A percentile compares a stretch with the other conserved stretches of the same genome.
Evolutionary conservation across 2,888 invertebrate genomes (phyloP).

Genomic region (Drosophila multiciliata): DNA sequence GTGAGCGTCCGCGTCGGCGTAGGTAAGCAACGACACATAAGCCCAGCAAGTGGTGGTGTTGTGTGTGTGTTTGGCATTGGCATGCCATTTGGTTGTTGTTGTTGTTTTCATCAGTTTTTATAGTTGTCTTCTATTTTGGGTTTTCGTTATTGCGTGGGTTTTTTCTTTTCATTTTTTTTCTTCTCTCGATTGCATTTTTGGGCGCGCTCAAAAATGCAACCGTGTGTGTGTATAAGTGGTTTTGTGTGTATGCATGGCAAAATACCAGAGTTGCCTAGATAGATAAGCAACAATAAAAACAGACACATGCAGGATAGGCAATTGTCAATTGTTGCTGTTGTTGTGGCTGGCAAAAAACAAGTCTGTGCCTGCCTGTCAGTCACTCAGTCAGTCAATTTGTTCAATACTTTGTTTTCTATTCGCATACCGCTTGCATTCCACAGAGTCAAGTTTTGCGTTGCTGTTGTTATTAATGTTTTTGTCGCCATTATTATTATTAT

Average conservation of each 20-base stretch:
- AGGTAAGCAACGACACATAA: slow-evolving; percentile 53
- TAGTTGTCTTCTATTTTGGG: slow-evolving; percentile 77
- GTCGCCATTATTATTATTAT: slow-evolving; percentile 36
- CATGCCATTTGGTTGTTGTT: slow-evolving; percentile 62
- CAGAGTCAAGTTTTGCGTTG: slow-evolving; percentile 53
- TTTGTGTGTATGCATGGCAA: slow-evolving; percentile 26
- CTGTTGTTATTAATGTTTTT: slow-evolving; percentile 24
- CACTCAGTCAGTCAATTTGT: slow-evolving; percentile 44
- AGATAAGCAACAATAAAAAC: slow-evolving; percentile 52
- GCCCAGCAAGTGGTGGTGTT: slow-evolving; percentile 48
- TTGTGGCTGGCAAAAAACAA: slow-evolving; percentile 48
- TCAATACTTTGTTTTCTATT: slow-evolving; percentile 72
- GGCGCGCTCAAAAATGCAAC: slow-evolving; percentile 49
- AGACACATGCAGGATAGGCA: slow-evolving; percentile 50
- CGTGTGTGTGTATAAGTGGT: slow-evolving; percentile 20
- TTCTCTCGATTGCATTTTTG: slow-evolving; percentile 76
- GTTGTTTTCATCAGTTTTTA: slow-evolving; percentile 58
- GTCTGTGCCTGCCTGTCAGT: slow-evolving; percentile 44
- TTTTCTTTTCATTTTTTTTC: slow-evolving; percentile 60
- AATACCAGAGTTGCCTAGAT: slow-evolving; percentile 68
- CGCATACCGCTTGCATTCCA: slow-evolving; percentile 70
- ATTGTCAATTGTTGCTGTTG: slow-evolving; percentile 44
- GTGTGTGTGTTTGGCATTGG: slow-evolving; percentile 66
- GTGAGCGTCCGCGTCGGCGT: slow-evolving; percentile 33
- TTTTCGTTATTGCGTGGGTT: slow-evolving; percentile 74